A percentile compares a stretch with the other conserved stretches of the same genome.
phyloP scores from a whole-genome alignment of 2,888 invertebrate genomes.

The Camponotus fellah region DNA sequence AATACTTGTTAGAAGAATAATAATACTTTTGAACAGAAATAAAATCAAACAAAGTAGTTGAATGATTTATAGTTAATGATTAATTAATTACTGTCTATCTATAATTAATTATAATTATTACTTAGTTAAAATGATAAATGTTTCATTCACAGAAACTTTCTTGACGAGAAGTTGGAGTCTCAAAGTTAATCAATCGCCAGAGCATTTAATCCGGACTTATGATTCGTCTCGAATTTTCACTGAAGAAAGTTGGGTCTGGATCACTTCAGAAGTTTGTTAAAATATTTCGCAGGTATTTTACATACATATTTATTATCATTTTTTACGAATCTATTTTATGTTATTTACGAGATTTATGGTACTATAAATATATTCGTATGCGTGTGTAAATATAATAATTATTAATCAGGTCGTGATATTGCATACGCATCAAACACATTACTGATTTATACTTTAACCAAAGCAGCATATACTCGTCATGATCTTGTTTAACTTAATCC shows the following conservation, averaged over 20 bases:
- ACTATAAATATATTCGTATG: neutral
- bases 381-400: neutral
- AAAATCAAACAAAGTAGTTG: neutral
- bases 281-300: neutral
- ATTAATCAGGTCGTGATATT: neutral
- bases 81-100: neutral
- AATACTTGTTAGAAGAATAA: no score
- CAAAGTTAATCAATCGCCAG: neutral
- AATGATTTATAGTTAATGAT: neutral
- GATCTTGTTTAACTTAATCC: neutral
- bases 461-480: neutral
- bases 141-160: neutral
- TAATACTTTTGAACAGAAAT: no score
- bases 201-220: neutral
- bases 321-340: neutral
- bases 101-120: neutral
- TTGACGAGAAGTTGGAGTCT: neutral
- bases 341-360: neutral
- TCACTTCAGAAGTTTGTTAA: neutral
- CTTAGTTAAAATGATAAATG: neutral
- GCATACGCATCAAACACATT: neutral
- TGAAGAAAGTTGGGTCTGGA: neutral
- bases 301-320: neutral
- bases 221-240: neutral
- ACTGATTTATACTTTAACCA: neutral